phyloP scores from a whole-genome alignment of 1,140 invertebrate genomes.

The Achroia grisella region DNA sequence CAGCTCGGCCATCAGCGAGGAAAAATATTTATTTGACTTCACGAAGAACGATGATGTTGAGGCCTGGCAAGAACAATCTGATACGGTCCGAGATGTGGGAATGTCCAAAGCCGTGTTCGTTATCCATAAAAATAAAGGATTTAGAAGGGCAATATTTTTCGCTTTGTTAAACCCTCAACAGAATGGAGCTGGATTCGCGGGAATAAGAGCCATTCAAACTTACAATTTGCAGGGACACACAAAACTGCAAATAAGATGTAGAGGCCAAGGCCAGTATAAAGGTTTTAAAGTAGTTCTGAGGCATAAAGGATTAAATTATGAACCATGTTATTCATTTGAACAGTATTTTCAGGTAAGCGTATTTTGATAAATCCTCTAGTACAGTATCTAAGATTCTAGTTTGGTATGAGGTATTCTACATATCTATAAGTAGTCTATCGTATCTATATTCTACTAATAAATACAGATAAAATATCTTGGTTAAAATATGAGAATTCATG shows the following conservation, averaged over 20 bases:
- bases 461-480: too few relatives aligned
- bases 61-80: slow-evolving; percentile 77
- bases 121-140: slow-evolving; percentile 75
- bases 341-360: slow-evolving; percentile 75
- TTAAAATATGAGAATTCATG: too few relatives aligned
- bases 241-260: slow-evolving; percentile 72
- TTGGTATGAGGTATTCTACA: too few relatives aligned
- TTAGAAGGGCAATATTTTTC: slow-evolving; percentile 80
- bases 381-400: too few relatives aligned
- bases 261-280: slow-evolving; percentile 75
- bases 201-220: slow-evolving; percentile 65
- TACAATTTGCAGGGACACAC: slow-evolving; percentile 70
- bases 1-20: background rate
- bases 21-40: slow-evolving; percentile 57
- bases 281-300: slow-evolving; percentile 78
- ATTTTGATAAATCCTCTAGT: background rate
- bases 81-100: slow-evolving; percentile 77
- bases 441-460: too few relatives aligned
- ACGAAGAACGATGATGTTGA: slow-evolving; percentile 49
- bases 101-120: slow-evolving; percentile 79
- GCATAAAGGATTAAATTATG: slow-evolving; percentile 74
- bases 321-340: slow-evolving; percentile 78
- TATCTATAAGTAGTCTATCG: too few relatives aligned
- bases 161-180: slow-evolving; percentile 80
- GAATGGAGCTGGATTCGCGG: slow-evolving; percentile 82